Conservation (phyloP, 2,113 vertebrate species). For the Hipposideros armiger region DNA sequence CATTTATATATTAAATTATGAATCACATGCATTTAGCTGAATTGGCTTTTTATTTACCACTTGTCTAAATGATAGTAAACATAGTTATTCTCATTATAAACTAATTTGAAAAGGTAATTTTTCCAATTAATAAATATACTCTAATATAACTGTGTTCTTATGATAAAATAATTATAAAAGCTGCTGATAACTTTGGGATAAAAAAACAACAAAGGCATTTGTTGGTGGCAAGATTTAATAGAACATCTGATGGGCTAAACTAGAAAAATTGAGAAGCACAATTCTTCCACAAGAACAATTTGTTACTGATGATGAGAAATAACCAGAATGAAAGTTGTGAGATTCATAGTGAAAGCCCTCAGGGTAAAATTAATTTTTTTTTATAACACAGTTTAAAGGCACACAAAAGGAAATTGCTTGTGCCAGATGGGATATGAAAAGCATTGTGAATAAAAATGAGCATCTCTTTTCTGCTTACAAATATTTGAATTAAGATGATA, state of each 20-base stretch:
- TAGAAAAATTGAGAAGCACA: constrained; percentile 72
- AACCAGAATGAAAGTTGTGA: constrained; percentile 75
- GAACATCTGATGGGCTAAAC: constrained; percentile 63
- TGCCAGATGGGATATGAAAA: constrained; percentile 77
- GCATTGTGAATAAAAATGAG: constrained; percentile 80
- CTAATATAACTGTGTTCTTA: constrained; percentile 36
- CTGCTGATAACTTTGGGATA: constrained; percentile 61
- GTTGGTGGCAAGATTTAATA: constrained; percentile 60
- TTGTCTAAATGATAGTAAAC: constrained; percentile 70
- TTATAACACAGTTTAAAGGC: constrained; percentile 81
- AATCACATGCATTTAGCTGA: constrained; percentile 59
- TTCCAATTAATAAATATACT: constrained; percentile 66
- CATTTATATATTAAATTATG: constrained; percentile 68
- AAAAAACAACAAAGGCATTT: constrained; percentile 63
- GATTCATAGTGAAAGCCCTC: constrained; percentile 75
- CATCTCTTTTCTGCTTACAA: constrained; percentile 73
- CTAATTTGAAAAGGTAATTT: constrained; percentile 74
- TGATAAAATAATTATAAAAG: constrained; percentile 69
- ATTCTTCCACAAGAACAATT: constrained; percentile 66
- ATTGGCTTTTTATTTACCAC: constrained; percentile 55
- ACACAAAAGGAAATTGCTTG: constrained; percentile 81
- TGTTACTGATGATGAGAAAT: constrained; percentile 78
- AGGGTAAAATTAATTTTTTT: constrained; percentile 81
- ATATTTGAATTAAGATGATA: constrained; percentile 82
- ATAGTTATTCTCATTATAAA: constrained; percentile 69